phyloP scores from a whole-genome alignment of 2,888 invertebrate species.

The Acanthosepion pharaonis region DNA sequence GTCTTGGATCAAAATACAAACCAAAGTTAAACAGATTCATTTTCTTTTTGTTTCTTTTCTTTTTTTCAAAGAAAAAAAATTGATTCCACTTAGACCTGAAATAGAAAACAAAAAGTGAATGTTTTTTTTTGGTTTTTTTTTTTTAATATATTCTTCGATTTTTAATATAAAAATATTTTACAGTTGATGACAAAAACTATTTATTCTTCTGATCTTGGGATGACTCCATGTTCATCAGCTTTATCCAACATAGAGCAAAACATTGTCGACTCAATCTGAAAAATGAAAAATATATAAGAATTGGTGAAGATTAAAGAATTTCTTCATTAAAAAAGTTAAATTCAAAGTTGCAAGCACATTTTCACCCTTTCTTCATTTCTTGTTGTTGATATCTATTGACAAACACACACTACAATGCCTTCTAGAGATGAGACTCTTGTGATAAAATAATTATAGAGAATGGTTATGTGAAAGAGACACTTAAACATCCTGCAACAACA shows the following conservation, averaged over 20 bases:
- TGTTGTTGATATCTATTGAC: no score
- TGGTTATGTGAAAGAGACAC: no score
- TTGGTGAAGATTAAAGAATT: slow-evolving; percentile 35
- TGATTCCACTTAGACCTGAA: no score
- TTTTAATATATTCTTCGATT: not conserved
- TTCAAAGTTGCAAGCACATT: no score
- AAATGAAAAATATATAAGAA: slow-evolving; percentile 48
- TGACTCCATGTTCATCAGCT: slow-evolving; percentile 85
- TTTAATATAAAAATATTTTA: slow-evolving; percentile 22
- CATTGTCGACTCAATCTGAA: slow-evolving; percentile 89
- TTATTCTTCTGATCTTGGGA: not conserved
- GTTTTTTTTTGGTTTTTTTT: no score
- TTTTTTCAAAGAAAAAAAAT: not conserved
- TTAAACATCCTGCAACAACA: no score
- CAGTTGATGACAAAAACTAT: not conserved
- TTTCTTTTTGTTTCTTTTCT: not conserved
- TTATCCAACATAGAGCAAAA: slow-evolving; percentile 88
- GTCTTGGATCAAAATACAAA: no score
- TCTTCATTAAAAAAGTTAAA: not conserved
- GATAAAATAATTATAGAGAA: no score
- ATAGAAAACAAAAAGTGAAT: not conserved
- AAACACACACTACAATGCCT: no score
- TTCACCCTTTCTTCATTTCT: no score
- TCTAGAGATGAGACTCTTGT: no score
- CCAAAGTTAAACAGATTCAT: no score